phyloP scores from a whole-genome alignment of 2,113 vertebrate genomes.

The Stictonetta naevosa region DNA sequence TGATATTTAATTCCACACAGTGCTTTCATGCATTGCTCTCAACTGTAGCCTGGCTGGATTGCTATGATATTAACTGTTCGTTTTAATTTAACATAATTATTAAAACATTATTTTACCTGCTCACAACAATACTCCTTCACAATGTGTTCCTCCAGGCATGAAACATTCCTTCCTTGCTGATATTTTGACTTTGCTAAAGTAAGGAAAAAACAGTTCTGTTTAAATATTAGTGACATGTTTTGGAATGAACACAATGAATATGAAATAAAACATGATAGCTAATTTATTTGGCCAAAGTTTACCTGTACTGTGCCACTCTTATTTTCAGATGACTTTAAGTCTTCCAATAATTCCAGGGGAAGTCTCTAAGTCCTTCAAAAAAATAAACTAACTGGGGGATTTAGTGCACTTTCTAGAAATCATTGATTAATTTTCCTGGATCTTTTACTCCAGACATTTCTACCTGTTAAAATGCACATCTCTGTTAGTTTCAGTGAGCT shows the following conservation, averaged over 20 bases:
- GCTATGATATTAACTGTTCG: background rate
- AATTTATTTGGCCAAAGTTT: background rate
- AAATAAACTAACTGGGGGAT: background rate
- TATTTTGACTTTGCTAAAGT: slow-evolving; percentile 12
- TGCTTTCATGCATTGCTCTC: background rate
- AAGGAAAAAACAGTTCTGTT: background rate
- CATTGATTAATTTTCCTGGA: background rate
- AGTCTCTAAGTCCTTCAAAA: slow-evolving; percentile 38
- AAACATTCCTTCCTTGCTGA: background rate
- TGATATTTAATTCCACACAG: background rate
- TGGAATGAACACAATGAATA: background rate
- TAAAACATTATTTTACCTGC: slow-evolving; percentile 29
- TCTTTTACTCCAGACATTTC: background rate
- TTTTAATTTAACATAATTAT: background rate
- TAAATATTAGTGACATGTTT: background rate
- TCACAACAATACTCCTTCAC: background rate
- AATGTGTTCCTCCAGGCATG: background rate
- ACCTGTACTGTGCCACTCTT: background rate
- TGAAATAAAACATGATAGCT: background rate
- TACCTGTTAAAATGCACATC: background rate
- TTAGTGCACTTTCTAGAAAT: background rate
- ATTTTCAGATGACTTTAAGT: background rate
- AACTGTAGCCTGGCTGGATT: background rate
- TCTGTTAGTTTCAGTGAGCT: background rate
- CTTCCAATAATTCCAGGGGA: background rate